Percentiles rank a stretch among this genome's conserved stretches.
These are phyloP conservation scores for Drosophila birchii DNA, from an alignment of 2,888 invertebrate species.

Conservation along the genomic window DNA sequence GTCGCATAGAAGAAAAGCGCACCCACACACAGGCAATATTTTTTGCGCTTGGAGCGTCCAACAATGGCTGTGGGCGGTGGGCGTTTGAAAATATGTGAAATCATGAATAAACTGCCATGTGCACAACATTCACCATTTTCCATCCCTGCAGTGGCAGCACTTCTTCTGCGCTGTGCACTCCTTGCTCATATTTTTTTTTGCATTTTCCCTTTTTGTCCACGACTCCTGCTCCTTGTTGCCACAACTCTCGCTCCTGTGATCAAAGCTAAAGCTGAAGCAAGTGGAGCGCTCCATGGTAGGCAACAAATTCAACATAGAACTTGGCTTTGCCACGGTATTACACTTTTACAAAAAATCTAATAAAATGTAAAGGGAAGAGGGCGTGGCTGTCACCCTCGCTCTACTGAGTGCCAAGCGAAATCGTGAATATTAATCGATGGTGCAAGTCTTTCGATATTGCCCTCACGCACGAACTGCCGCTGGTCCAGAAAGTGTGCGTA, in stretches of 20 bases:
- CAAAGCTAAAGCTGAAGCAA: conserved; percentile 27
- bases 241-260: conserved; percentile 28
- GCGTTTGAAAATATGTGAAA: conserved; percentile 76
- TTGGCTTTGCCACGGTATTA: conserved; percentile 59
- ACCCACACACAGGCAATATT: conserved; percentile 68
- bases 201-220: no score
- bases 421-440: conserved; percentile 42
- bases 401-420: conserved; percentile 38
- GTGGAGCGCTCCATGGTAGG: conserved; percentile 46
- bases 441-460: conserved; percentile 27
- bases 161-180: conserved; percentile 17
- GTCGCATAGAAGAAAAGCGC: conserved; percentile 42
- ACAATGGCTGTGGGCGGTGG: conserved; percentile 57
- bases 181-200: conserved; percentile 34
- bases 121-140: conserved; percentile 72
- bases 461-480: conserved; percentile 12
- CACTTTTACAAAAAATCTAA: no score
- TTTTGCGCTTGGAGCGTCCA: conserved; percentile 64
- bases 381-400: conserved; percentile 7
- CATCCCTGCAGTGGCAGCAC: conserved; percentile 35
- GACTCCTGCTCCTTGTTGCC: conserved; percentile 42
- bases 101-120: conserved; percentile 82
- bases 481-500: conserved; percentile 19
- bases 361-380: neutral
- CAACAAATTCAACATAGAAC: conserved; percentile 58